phyloP scores from a whole-genome alignment of 2,888 invertebrate species.

The Dromius quadrimaculatus region DNA sequence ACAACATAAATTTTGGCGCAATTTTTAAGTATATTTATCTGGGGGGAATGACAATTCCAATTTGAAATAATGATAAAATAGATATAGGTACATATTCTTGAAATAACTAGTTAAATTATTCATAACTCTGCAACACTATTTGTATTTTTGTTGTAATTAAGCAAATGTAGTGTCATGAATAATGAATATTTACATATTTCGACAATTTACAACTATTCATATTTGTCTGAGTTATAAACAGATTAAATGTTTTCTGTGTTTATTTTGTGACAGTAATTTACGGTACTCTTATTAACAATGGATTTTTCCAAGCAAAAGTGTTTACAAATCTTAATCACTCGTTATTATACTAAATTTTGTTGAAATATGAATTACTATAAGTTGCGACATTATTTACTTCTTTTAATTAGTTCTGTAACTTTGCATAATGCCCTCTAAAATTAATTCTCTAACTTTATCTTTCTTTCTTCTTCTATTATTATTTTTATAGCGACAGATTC shows the following conservation, averaged over 20 bases:
- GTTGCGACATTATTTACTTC: slow-evolving; percentile 34
- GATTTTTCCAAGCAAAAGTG: slow-evolving; percentile 26
- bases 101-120: too few relatives aligned
- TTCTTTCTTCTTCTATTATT: too few relatives aligned
- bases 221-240: slow-evolving; percentile 26
- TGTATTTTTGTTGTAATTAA: neutral
- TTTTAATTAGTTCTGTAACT: too few relatives aligned
- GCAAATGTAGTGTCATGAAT: neutral
- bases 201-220: slow-evolving; percentile 6
- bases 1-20: neutral
- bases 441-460: too few relatives aligned
- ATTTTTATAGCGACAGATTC: too few relatives aligned
- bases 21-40: neutral
- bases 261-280: slow-evolving; percentile 41
- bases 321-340: slow-evolving; percentile 21
- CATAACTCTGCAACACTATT: neutral
- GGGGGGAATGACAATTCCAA: too few relatives aligned
- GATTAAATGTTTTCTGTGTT: slow-evolving; percentile 29
- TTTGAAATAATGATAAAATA: neutral
- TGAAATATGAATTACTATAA: slow-evolving; percentile 34
- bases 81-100: too few relatives aligned
- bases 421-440: too few relatives aligned
- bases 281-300: slow-evolving; percentile 31
- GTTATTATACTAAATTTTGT: slow-evolving; percentile 45
- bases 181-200: slow-evolving; percentile 13